Conservation (phyloP, 2,113 vertebrate genomes). For the Myiopsitta monachus region DNA sequence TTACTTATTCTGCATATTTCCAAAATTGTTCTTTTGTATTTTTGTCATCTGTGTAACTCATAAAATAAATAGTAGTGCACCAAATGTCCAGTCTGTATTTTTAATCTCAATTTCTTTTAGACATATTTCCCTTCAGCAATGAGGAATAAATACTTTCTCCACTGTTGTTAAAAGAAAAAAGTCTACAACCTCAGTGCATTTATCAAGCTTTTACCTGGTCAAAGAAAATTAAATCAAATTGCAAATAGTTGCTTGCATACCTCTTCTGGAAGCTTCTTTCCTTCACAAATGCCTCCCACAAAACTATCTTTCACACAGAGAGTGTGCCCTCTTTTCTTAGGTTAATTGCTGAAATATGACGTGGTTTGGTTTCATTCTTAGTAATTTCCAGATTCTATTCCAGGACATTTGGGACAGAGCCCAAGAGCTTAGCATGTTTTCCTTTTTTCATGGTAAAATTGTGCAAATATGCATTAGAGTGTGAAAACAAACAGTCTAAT, state of each 20-base stretch:
- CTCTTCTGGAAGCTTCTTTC: conserved; percentile 64
- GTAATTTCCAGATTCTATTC: conserved; percentile 84
- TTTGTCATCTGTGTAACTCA: background rate
- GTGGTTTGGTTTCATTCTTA: conserved; percentile 83
- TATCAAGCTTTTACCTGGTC: conserved; percentile 64
- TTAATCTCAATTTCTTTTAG: conserved; percentile 21
- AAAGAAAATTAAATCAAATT: conserved; percentile 70
- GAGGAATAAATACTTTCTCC: conserved; percentile 15
- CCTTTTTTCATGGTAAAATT: conserved; percentile 89
- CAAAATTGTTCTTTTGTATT: conserved; percentile 26
- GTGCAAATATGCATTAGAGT: conserved; percentile 90
- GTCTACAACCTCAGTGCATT: conserved; percentile 30
- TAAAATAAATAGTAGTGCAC: background rate
- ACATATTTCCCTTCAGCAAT: conserved; percentile 8
- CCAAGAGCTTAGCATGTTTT: conserved; percentile 90
- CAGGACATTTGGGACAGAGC: conserved; percentile 87
- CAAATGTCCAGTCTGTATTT: conserved; percentile 4
- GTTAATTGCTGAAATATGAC: conserved; percentile 85
- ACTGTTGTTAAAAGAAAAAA: background rate
- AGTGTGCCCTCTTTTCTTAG: conserved; percentile 78
- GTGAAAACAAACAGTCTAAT: conserved; percentile 89
- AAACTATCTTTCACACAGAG: conserved; percentile 69
- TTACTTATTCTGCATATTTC: background rate
- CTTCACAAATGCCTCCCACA: conserved; percentile 60
- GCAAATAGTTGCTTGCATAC: conserved; percentile 39